Evolutionary conservation across 2,113 vertebrate species (phyloP).

Genomic region (Laticauda colubrina): DNA sequence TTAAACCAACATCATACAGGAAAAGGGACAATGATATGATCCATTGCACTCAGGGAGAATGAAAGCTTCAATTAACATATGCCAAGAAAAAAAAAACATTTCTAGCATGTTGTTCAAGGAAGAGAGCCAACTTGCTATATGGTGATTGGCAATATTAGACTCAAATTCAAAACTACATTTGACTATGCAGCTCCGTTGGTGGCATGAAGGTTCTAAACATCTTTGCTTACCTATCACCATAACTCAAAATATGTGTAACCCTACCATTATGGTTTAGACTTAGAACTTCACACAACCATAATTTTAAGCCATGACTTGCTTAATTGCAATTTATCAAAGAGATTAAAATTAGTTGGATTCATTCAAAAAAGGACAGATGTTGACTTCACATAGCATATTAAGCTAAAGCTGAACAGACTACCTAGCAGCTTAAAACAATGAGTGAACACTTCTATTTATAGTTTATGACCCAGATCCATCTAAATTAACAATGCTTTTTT

Average conservation of each 20-base stretch:
- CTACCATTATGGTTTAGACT: neutral
- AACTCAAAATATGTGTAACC: neutral
- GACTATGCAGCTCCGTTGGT: neutral
- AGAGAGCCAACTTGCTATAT: neutral
- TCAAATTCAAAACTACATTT: neutral
- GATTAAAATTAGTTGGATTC: neutral
- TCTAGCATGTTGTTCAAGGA: neutral
- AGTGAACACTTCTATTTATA: neutral
- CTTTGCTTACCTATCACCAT: neutral
- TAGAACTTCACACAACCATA: neutral
- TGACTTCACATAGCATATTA: neutral
- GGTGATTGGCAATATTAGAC: neutral
- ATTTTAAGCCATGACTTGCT: neutral
- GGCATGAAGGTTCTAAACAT: neutral
- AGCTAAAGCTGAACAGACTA: neutral
- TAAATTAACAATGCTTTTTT: neutral
- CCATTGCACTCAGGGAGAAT: neutral
- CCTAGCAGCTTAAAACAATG: neutral
- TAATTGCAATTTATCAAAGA: neutral
- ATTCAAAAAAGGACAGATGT: neutral
- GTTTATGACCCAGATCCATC: neutral
- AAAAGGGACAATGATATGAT: neutral
- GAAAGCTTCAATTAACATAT: neutral
- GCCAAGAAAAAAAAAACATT: neutral
- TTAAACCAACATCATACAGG: neutral